Conservation (phyloP, 2,113 vertebrate genomes). For the cat (Felis catus) region DNA sequence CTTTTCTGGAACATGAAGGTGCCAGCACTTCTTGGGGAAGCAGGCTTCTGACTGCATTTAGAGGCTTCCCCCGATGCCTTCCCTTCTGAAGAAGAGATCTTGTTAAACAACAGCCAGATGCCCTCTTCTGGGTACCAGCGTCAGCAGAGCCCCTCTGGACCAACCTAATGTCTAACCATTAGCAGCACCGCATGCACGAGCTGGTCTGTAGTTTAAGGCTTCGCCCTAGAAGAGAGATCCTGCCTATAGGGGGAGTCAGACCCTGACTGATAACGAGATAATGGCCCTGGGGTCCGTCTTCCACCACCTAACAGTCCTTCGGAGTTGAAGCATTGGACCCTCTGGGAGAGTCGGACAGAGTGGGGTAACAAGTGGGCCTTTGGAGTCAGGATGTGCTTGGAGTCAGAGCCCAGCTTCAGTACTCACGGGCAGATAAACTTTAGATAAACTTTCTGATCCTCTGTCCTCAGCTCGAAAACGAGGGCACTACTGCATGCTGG, state of each 20-base stretch:
- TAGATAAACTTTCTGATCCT: neutral
- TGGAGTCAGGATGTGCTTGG: neutral
- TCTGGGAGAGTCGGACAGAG: neutral
- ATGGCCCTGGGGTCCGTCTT: neutral
- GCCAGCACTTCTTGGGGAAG: neutral
- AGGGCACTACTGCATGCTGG: fast-evolving
- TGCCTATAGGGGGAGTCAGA: neutral
- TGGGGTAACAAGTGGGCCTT: neutral
- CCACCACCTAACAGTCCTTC: neutral
- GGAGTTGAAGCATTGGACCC: neutral
- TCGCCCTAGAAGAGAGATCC: neutral
- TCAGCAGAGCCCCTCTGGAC: neutral
- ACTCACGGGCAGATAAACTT: neutral
- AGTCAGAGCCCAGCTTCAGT: neutral
- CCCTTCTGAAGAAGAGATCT: neutral
- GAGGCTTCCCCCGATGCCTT: neutral
- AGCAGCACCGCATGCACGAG: neutral
- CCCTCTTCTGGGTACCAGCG: neutral
- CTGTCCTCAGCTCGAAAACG: neutral
- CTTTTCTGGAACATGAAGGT: neutral
- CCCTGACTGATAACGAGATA: neutral
- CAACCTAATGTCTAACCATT: fast-evolving
- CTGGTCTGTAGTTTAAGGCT: neutral
- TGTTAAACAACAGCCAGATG: neutral
- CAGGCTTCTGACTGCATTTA: neutral